Conservation (phyloP, 2,888 invertebrate species). For the Hartigia nigra region DNA sequence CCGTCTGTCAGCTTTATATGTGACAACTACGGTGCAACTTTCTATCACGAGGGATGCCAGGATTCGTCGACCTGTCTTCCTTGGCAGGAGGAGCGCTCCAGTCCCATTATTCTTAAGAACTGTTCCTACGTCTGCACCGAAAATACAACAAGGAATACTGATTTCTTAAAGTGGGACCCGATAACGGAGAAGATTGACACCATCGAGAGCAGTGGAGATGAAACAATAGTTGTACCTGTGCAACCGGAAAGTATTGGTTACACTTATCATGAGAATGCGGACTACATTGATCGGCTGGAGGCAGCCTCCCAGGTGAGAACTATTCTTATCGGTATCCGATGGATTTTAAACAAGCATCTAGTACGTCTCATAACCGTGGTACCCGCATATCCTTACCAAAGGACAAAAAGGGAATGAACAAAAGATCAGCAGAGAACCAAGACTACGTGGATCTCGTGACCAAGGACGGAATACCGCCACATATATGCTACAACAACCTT, state of each 20-base stretch:
- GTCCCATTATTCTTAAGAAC: conserved; percentile 74
- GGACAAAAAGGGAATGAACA: not conserved
- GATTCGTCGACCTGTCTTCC: conserved; percentile 75
- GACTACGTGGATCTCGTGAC: not conserved
- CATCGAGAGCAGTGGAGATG: conserved; percentile 1
- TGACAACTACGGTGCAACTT: conserved; percentile 75
- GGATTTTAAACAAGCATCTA: not conserved
- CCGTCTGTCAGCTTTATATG: conserved; percentile 80
- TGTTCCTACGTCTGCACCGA: conserved; percentile 76
- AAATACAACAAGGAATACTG: conserved; percentile 18
- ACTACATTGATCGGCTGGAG: not conserved
- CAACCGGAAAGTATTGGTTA: not conserved
- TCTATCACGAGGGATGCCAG: conserved; percentile 80
- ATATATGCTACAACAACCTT: conserved; percentile 69
- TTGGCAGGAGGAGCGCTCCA: conserved; percentile 74
- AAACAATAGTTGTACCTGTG: not conserved
- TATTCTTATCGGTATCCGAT: not conserved
- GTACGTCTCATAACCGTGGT: not conserved
- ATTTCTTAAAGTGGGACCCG: not conserved
- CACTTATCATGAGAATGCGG: not conserved
- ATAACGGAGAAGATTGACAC: not conserved
- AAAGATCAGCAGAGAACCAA: not conserved
- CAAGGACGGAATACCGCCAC: conserved; percentile 65
- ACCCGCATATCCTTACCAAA: not conserved
- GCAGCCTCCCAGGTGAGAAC: not conserved